Conservation (phyloP, 2,888 invertebrate species). For the Sturmia bella region DNA sequence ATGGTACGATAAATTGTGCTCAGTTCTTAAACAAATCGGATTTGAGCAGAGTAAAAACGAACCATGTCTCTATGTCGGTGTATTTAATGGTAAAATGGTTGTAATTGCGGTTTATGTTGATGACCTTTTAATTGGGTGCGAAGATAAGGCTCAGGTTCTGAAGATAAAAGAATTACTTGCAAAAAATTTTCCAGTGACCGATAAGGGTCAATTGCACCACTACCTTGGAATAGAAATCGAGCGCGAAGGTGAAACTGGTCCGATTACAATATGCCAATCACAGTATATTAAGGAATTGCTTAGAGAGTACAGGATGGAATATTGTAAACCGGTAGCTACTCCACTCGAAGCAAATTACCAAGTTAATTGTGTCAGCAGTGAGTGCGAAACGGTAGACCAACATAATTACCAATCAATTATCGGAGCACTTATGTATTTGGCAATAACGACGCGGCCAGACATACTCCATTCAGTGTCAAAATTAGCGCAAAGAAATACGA, state of each 20-base stretch:
- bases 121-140: constrained; percentile 48
- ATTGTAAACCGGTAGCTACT: no score
- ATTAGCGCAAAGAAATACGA: no score
- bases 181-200: constrained; percentile 5
- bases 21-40: constrained; percentile 1
- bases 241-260: constrained; percentile 6
- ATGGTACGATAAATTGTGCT: constrained; percentile 60
- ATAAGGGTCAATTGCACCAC: constrained; percentile 13
- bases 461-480: no score
- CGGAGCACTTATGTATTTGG: no score
- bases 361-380: no score
- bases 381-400: background rate
- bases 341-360: no score
- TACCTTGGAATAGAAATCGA: constrained; percentile 2
- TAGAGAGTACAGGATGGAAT: no score
- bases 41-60: constrained; percentile 56
- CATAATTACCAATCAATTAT: no score
- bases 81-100: constrained; percentile 5
- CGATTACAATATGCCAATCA: constrained; percentile 7
- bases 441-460: no score
- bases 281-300: constrained; percentile 12
- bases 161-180: background rate
- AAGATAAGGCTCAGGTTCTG: background rate
- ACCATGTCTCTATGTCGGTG: constrained; percentile 57
- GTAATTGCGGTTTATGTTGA: constrained; percentile 55